Evolutionary conservation across 2,888 invertebrate species (phyloP).

Genomic region (Andricus curvator): DNA sequence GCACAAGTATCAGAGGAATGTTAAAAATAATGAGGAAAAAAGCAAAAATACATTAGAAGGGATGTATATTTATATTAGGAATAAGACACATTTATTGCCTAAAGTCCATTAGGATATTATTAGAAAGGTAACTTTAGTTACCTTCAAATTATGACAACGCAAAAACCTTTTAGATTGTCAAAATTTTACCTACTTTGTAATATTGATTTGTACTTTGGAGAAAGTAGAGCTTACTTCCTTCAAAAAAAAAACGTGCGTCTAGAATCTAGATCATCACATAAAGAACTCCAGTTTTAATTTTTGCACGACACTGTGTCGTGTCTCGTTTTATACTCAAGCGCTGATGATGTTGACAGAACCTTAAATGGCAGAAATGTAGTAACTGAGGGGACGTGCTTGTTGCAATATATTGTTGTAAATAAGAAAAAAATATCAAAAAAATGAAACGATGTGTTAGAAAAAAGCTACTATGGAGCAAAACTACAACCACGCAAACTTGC

Average conservation of each 20-base stretch:
- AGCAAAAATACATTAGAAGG: constrained; percentile 13
- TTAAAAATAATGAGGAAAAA: not conserved
- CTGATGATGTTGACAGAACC: constrained; percentile 21
- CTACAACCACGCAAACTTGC: constrained; percentile 19
- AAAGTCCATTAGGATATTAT: constrained; percentile 37
- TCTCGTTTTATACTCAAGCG: constrained; percentile 32
- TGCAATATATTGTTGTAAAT: constrained; percentile 40
- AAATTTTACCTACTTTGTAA: constrained; percentile 17
- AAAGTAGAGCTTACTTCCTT: constrained; percentile 24
- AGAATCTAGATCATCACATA: constrained; percentile 28
- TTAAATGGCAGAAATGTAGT: not conserved
- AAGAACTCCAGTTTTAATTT: constrained; percentile 13
- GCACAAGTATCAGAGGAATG: constrained; percentile 28
- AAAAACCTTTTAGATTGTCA: constrained; percentile 19
- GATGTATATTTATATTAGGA: constrained; percentile 28
- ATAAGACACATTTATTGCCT: constrained; percentile 34
- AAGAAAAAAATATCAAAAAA: constrained; percentile 35
- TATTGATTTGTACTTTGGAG: constrained; percentile 37
- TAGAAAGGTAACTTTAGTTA: constrained; percentile 9
- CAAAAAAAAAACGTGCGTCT: not conserved
- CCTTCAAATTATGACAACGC: constrained; percentile 34
- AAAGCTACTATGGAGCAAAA: constrained; percentile 13
- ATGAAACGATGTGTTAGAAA: constrained; percentile 25
- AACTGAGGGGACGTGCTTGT: constrained; percentile 31
- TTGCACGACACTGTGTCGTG: not conserved